Base-by-base conservation (phyloP, 2,888 invertebrate genomes). In the Deilephila porcellus region DNA sequence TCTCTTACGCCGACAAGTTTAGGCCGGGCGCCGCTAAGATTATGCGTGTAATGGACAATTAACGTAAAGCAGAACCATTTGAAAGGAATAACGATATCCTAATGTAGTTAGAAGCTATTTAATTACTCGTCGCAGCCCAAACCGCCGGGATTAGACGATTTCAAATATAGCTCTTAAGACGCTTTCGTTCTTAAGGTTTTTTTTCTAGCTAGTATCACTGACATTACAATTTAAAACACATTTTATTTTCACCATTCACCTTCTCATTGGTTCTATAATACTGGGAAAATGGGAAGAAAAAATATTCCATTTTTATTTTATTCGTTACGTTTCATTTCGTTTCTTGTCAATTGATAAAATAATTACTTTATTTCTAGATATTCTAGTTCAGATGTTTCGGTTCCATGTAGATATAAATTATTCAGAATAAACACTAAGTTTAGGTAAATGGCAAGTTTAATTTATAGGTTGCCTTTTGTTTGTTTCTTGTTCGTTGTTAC, bases 51-150 rank as follows among this genome's bases (percentile, higher is more conserved):
- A 89, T 85, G 83, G 85, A 79, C 85, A 83, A 83, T 86, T 83
- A 82, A 83, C 80, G 76, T 77, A 80, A 80, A 80, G 81, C 82
- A 82, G 82, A 81, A 84, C 81, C 86, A 81, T 86, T 87, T 83
- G 79, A 82, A 84, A 81, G 79, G 85, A 82, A 87, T 89, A 87
- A 87, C 86, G 85, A 83, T 85, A 86, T 87, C 85, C 86, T 88
- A 85, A 88, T 83, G 86, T 84, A 85, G 82, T 85, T 83, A 84
- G 81, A 81, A 81, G 82, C 82, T 76, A 81, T 85, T 83, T 89
- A 90, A 90, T 90, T 88, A 85, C 86, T 80, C 79, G 82, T 83
- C 83, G 86, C 81, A 83, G 82, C 80, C 81, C 80, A 84, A 85
- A 88, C 82, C 85, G 80, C 78, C 37, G 77, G 81, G 81, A 85